Evolutionary conservation across 1,140 invertebrate genomes (phyloP), one percentile per base, ranked within the genome.

Genomic region (Octopus bimaculoides): DNA sequence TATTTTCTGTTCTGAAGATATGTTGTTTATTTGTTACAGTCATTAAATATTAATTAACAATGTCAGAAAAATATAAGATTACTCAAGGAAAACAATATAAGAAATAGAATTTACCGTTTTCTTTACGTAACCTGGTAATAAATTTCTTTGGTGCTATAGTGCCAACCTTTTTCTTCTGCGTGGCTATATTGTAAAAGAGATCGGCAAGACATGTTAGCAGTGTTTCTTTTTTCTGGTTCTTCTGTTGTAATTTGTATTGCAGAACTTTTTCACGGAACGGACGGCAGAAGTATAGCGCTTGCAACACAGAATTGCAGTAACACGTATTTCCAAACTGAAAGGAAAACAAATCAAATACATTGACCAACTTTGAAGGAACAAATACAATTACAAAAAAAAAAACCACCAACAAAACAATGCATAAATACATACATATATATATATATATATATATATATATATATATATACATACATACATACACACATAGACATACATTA

Each of bases 71-170:
- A 9, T 12, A 17, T 61, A 61, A 61, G 4, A 61, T 61, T 61
- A 1, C 17, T 61, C 17, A 20, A 17, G 17, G 14, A 71, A 71
- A n/a, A 14, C 7, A 14, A 71, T 17, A 12, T n/a, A 71, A 71
- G 6, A 14, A n/a, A 71, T 41, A 26, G n/a, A 10, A 77, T 81
- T 80, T 84, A 97, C 96, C 96, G 94, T 99, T 99, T 92, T 99
- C 98, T 93, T 99, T 99, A 86, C 98, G 93, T 86, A 99, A 90
- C 86, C 97, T 93, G 84, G 97, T 96, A 86, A 99, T 99, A 91
- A 99, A 99, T 90, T 99, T 98, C 91, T 99, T 99, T 83, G 98
- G 98, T 77, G 98, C 97, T 89, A 99, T 98, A 69, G 97, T 98
- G 69, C 98, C 98, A 81, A 99, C 97, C 93, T 99, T 98, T 90